Percentiles rank a stretch among this genome's conserved stretches.
Evolutionary conservation across 1,140 invertebrate species (phyloP).

Genomic region (Panagrolaimus sp.): DNA sequence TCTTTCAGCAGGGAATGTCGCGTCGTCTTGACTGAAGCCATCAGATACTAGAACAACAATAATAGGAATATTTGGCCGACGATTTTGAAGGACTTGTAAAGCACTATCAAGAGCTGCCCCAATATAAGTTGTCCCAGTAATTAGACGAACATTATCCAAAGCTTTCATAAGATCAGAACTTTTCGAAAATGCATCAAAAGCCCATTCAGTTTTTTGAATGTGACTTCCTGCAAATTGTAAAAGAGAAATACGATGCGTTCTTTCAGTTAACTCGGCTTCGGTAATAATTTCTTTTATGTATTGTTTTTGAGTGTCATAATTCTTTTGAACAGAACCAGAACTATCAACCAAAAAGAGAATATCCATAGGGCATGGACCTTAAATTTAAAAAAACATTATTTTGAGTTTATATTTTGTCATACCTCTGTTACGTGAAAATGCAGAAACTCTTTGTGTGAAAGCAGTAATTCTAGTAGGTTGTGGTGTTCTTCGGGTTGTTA

Average conservation of each 20-base stretch:
- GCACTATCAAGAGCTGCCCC: slow-evolving; percentile 45
- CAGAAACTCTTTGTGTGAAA: neutral
- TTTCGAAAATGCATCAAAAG: slow-evolving; percentile 39
- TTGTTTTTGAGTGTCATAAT: slow-evolving; percentile 47
- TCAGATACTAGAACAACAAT: slow-evolving; percentile 48
- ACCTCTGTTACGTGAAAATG: neutral
- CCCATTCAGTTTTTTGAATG: slow-evolving; percentile 51
- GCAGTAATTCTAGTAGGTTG: neutral
- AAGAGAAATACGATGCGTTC: slow-evolving; percentile 47
- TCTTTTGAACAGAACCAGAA: slow-evolving; percentile 47
- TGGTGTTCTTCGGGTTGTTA: neutral
- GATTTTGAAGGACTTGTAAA: slow-evolving; percentile 31
- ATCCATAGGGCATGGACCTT: slow-evolving; percentile 35
- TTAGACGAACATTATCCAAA: slow-evolving; percentile 34
- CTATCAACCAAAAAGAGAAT: slow-evolving; percentile 46
- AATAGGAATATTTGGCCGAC: slow-evolving; percentile 39
- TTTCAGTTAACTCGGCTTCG: slow-evolving; percentile 30
- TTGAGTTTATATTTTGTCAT: neutral
- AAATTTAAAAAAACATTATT: neutral
- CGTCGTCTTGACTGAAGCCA: slow-evolving; percentile 43
- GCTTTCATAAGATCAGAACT: slow-evolving; percentile 42
- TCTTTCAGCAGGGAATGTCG: slow-evolving; percentile 29
- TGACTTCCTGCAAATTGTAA: slow-evolving; percentile 46
- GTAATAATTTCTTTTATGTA: slow-evolving; percentile 38
- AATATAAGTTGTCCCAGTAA: slow-evolving; percentile 53